Percentiles rank a stretch among this genome's conserved stretches.
These are phyloP conservation scores for Calliopsis andreniformis DNA, from an alignment of 1,140 invertebrate genomes.

Conservation along the genomic window DNA sequence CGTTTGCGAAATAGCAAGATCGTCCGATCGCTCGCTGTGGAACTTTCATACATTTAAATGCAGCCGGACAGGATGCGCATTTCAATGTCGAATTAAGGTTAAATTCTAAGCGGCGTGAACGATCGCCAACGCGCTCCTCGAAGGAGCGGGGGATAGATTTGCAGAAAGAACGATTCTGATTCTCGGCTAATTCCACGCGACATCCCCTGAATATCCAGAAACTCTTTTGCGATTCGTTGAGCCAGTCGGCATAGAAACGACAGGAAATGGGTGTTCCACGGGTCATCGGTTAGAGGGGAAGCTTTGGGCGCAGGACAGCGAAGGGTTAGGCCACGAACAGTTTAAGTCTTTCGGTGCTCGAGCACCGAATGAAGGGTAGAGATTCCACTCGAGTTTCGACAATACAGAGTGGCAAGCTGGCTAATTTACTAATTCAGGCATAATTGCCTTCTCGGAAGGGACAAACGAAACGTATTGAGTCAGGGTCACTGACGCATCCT, in stretches of 20 bases:
- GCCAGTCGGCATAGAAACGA: too few species aligned
- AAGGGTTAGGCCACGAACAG: too few species aligned
- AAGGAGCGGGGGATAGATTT: too few species aligned
- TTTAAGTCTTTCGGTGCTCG: too few species aligned
- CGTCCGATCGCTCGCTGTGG: background rate
- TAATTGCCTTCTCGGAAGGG: constrained; percentile 67
- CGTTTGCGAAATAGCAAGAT: constrained; percentile 17
- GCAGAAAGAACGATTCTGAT: too few species aligned
- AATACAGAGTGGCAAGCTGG: constrained; percentile 45
- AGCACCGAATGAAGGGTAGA: constrained; percentile 18
- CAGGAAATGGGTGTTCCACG: too few species aligned
- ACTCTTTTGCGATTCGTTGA: too few species aligned
- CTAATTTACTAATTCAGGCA: constrained; percentile 69
- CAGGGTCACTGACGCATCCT: constrained; percentile 46
- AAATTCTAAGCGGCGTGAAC: constrained; percentile 35
- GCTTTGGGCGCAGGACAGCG: too few species aligned
- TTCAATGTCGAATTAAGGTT: constrained; percentile 48
- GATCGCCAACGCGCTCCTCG: background rate
- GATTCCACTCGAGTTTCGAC: constrained; percentile 66
- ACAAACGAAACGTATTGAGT: constrained; percentile 59
- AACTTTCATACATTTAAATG: constrained; percentile 38
- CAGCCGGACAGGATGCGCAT: constrained; percentile 28
- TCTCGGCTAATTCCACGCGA: too few species aligned
- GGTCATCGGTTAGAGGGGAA: too few species aligned
- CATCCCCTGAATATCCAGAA: too few species aligned